phyloP scores from a whole-genome alignment of 1,140 invertebrate species.

The Drosophila setifemur region DNA sequence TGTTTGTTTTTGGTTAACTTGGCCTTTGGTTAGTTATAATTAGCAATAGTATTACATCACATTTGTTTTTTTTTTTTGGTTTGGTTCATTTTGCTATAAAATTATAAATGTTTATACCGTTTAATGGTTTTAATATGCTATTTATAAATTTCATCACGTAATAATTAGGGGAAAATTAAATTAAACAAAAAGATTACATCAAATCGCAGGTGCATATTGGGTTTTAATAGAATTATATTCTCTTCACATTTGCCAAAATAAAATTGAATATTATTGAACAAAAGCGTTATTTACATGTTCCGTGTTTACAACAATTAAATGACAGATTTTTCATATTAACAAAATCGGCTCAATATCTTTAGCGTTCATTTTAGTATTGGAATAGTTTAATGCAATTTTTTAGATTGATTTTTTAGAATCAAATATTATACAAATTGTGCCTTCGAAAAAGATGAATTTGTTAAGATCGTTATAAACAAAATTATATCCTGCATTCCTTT shows the following conservation, averaged over 20 bases:
- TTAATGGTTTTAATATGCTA: slow-evolving; percentile 59
- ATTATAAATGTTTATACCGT: slow-evolving; percentile 19
- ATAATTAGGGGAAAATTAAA: slow-evolving; percentile 52
- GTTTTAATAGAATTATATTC: slow-evolving; percentile 20
- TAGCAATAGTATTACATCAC: slow-evolving; percentile 80
- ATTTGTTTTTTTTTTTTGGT: slow-evolving; percentile 51
- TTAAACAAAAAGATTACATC: slow-evolving; percentile 45
- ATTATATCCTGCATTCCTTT: too few species aligned
- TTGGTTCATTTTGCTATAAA: slow-evolving; percentile 22
- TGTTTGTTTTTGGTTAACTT: slow-evolving; percentile 81
- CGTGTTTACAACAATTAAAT: slow-evolving; percentile 11
- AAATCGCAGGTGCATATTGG: slow-evolving; percentile 75
- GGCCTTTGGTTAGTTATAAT: slow-evolving; percentile 83
- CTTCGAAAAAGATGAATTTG: too few species aligned
- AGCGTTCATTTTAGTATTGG: too few species aligned
- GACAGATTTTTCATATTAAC: too few species aligned
- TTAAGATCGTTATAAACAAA: too few species aligned
- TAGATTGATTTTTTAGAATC: too few species aligned
- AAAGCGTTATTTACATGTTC: slow-evolving; percentile 71
- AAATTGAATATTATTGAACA: not conserved
- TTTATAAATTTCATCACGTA: slow-evolving; percentile 55
- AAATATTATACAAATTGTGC: too few species aligned
- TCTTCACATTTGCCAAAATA: slow-evolving; percentile 41
- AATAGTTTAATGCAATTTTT: too few species aligned
- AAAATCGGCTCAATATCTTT: not conserved